Conservation (phyloP, 2,797 vertebrate genomes). For the Fratercula arctica region DNA sequence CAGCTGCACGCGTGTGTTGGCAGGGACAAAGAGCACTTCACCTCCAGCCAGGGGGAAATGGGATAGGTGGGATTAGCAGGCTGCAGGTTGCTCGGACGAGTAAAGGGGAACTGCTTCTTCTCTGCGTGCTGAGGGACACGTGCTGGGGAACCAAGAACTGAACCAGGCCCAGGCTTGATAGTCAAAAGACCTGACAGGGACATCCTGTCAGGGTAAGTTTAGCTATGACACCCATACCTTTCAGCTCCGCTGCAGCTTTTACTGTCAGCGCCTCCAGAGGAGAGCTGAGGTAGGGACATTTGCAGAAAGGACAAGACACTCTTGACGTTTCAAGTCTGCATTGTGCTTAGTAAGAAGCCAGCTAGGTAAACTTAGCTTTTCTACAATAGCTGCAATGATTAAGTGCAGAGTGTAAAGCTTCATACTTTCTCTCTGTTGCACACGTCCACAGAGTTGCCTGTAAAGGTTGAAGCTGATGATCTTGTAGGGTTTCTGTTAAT, state of each 20-base stretch:
- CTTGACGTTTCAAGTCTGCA: background rate
- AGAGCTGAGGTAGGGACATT: background rate
- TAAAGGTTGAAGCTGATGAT: background rate
- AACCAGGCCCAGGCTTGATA: no score
- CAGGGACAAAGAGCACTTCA: background rate
- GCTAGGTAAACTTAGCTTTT: background rate
- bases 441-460: background rate
- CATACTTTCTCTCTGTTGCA: background rate
- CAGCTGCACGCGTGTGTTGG: background rate
- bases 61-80: background rate
- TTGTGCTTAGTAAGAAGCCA: background rate
- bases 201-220: background rate
- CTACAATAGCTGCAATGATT: background rate
- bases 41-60: background rate
- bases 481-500: background rate
- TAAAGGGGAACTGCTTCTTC: background rate
- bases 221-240: background rate
- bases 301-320: background rate
- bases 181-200: background rate
- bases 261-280: background rate
- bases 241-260: background rate
- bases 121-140: fast-evolving
- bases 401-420: background rate
- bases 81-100: fast-evolving
- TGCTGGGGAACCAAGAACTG: background rate